A percentile compares a stretch with the other conserved stretches of the same genome.
Conservation (phyloP, 2,888 invertebrate genomes). For the Seira ritae region DNA sequence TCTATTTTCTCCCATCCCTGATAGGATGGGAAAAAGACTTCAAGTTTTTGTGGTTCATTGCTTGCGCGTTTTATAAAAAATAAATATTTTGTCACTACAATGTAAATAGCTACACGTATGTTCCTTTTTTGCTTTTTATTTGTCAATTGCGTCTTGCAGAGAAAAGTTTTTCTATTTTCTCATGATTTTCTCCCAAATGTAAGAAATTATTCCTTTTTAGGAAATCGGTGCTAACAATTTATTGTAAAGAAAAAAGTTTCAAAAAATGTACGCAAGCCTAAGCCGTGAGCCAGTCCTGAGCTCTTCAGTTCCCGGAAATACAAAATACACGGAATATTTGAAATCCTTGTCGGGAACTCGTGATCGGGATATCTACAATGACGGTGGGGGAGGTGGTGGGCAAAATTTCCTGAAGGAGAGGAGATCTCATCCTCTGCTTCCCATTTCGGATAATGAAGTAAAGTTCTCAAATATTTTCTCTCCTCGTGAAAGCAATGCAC, state of each 20-base stretch:
- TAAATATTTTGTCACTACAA: neutral
- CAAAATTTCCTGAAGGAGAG: neutral
- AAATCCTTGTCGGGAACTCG: slow-evolving; percentile 33
- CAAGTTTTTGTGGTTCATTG: neutral
- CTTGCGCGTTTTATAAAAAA: neutral
- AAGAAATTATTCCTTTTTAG: no score
- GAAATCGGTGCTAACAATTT: no score
- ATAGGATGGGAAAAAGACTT: neutral
- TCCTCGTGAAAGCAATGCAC: slow-evolving; percentile 65
- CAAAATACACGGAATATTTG: slow-evolving; percentile 71
- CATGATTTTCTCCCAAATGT: no score
- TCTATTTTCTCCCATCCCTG: neutral
- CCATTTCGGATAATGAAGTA: slow-evolving; percentile 52
- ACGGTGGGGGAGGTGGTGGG: neutral
- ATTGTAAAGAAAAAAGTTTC: no score
- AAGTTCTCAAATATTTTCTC: slow-evolving; percentile 70
- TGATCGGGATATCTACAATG: neutral
- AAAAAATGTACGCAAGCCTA: slow-evolving; percentile 38
- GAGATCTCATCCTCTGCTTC: slow-evolving; percentile 17
- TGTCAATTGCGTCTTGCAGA: no score
- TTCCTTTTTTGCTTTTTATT: no score
- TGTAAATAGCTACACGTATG: neutral
- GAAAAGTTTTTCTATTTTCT: no score
- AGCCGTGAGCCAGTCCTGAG: slow-evolving; percentile 25
- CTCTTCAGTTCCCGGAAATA: slow-evolving; percentile 32